Conservation (phyloP, 2,113 vertebrate genomes). For the Marcusenius ussheri region DNA sequence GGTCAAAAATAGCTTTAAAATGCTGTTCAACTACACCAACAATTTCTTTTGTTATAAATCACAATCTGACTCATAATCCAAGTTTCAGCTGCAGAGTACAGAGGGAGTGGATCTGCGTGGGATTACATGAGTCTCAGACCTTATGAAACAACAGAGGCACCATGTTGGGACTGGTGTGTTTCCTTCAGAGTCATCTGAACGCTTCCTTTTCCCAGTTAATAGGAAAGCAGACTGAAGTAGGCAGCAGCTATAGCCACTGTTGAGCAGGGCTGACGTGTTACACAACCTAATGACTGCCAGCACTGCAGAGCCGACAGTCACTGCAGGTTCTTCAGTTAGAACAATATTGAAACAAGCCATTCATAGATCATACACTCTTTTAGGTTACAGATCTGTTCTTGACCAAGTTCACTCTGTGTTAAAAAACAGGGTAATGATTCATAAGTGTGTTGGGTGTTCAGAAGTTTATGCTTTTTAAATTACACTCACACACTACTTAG, state of each 20-base stretch:
- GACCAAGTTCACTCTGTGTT: not conserved
- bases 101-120: not conserved
- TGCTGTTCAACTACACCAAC: slow-evolving; percentile 23
- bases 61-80: slow-evolving; percentile 39
- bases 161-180: not conserved
- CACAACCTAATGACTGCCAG: not conserved
- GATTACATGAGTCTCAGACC: not conserved
- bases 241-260: not conserved
- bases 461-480: not conserved
- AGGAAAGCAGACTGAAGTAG: not conserved
- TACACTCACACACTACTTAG: not conserved
- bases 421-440: not conserved
- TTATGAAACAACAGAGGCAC: not conserved
- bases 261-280: not conserved
- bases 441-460: not conserved
- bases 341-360: not conserved
- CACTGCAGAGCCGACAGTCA: not conserved
- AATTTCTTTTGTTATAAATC: slow-evolving; percentile 28
- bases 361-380: not conserved
- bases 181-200: not conserved
- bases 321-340: not conserved
- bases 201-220: not conserved
- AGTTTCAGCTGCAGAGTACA: not conserved
- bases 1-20: not conserved
- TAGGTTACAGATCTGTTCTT: not conserved